Percentiles rank a stretch among this genome's conserved stretches.
Evolutionary conservation across 2,113 vertebrate species (phyloP).

Genomic region (Nesoenas mayeri): DNA sequence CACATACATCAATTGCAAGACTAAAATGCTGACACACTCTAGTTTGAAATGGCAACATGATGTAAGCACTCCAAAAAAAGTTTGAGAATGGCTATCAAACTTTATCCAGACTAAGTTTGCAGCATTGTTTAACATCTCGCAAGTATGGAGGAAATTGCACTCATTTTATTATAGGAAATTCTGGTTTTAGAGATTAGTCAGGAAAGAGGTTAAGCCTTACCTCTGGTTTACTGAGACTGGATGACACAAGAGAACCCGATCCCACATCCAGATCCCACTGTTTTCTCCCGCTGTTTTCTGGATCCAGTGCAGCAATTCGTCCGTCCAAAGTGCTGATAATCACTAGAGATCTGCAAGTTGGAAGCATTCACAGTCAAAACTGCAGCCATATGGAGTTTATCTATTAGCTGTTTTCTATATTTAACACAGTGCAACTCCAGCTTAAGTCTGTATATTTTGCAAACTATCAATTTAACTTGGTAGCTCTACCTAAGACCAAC

Average conservation of each 20-base stretch:
- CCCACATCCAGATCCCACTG: slow-evolving; percentile 98
- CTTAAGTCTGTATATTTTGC: background rate
- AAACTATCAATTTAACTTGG: background rate
- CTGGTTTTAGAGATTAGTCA: background rate
- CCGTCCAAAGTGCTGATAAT: slow-evolving; percentile 98
- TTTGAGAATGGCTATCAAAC: background rate
- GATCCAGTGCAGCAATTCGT: slow-evolving; percentile 92
- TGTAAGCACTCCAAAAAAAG: background rate
- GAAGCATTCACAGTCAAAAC: background rate
- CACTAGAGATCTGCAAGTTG: slow-evolving; percentile 83
- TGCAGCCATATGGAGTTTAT: background rate
- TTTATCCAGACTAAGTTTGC: background rate
- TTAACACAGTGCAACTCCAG: background rate
- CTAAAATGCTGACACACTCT: slow-evolving; percentile 20
- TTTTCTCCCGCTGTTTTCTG: slow-evolving; percentile 90
- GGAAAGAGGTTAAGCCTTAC: slow-evolving; percentile 70
- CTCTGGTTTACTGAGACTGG: slow-evolving; percentile 97
- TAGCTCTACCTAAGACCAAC: background rate
- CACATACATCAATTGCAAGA: background rate
- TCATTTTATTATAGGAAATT: background rate
- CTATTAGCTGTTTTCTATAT: background rate
- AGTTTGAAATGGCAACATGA: slow-evolving; percentile 33
- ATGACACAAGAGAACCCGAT: slow-evolving; percentile 93
- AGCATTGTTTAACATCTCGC: background rate
- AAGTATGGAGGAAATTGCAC: background rate